Evolutionary conservation across 2,113 vertebrate genomes (phyloP).

Genomic region (Microtus pennsylvanicus): DNA sequence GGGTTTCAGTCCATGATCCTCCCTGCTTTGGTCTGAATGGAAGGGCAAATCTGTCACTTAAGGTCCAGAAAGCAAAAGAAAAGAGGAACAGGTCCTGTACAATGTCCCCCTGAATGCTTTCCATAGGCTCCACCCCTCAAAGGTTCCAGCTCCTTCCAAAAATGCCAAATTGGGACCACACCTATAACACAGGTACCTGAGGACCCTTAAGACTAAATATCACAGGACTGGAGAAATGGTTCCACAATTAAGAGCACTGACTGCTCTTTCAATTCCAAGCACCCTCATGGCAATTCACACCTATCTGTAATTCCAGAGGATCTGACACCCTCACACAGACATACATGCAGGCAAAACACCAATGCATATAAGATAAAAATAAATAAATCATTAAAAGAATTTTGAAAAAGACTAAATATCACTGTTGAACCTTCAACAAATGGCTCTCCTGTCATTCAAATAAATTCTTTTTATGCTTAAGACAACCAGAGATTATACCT

Average conservation of each 20-base stretch:
- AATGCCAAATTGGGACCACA: neutral
- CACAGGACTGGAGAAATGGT: neutral
- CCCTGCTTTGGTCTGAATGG: neutral
- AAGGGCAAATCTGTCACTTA: neutral
- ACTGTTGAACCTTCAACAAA: neutral
- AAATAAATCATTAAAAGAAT: neutral
- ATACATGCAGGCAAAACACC: neutral
- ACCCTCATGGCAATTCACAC: neutral
- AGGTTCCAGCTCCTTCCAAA: neutral
- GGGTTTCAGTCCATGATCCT: neutral
- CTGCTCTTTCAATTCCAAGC: neutral
- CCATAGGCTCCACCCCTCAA: neutral
- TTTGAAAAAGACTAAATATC: neutral
- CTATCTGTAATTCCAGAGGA: neutral
- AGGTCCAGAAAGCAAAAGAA: neutral
- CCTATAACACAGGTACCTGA: neutral
- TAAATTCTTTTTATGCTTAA: neutral
- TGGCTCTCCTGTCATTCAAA: neutral
- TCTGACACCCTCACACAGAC: neutral
- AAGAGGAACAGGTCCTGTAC: neutral
- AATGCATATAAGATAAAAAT: neutral
- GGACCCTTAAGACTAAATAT: neutral
- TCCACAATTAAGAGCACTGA: neutral
- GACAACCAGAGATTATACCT: neutral
- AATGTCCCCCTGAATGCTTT: neutral